Base-by-base conservation (phyloP, 2,113 vertebrate genomes). In the Oreochromis tanganicae region DNA sequence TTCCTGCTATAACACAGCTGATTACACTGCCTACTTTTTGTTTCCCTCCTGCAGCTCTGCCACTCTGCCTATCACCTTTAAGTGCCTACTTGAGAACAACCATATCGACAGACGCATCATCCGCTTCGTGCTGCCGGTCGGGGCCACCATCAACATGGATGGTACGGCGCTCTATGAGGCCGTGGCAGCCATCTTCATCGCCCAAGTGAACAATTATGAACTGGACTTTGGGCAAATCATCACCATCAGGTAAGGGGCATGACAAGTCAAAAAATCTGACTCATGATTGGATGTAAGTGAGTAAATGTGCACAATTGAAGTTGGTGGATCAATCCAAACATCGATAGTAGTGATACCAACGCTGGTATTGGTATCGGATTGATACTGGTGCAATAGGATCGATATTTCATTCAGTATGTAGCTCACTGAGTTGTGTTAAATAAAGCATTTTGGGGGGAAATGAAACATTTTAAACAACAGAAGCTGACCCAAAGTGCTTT, bases 51-150 rank as follows among this genome's bases (percentile, higher is more conserved):
- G 24, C 91, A 96, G 95, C 88, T 96, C 95, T 81, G 95, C 95
- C 89, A 96, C 95, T 55, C 92, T 96, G 95, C 95, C 95, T 95
- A 96, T 96, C 83, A 96, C 95, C 94, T 96, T 96, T 41, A 96
- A 96, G 95, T 96, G 95, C 95, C 95, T 96, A 87, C 91, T 96
- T 2, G 95, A 96, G 88, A 96, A 96, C 90, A 96, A 96, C 55
- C 95, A 96, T 90, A 96, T 96, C 5, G 95, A 96, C 93, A 83
- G 95, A 80, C 95, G 95, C 80, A 96, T 96, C 85, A 96, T 96
- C 84, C 95, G 95, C 92, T 96, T 96, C 2, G 95, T 96, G 88
- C 92, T 96, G 81, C 95, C 95, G 1, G 95, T 96, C 27, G 95
- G 95, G 1, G 95, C 95, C 86, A 95, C 95, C 24, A 95, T 95